Evolutionary conservation across 2,888 invertebrate species (phyloP), one percentile per base, ranked within the genome.

Genomic region (Notodonta dromedarius): DNA sequence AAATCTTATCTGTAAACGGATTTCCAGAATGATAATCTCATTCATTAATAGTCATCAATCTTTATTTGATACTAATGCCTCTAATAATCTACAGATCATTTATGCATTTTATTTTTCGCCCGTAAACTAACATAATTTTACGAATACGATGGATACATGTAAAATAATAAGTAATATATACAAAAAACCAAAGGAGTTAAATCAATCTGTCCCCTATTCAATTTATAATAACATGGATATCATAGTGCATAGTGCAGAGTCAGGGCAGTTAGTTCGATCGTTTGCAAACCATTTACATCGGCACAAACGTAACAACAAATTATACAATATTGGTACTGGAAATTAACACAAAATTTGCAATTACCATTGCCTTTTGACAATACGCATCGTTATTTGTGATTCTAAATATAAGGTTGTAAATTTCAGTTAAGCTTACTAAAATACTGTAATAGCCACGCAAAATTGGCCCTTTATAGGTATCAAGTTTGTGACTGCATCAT

Each of bases 231-330:
- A 1, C 12, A 61, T 83, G 77, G 46, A 46, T 9, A 82, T 67
- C 53, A 66, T 70, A 51, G 44, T 72, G 65, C 71, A 79, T 75
- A 80, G 74, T 81, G 72, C 78, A 79, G 64, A 70, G 72, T 74
- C 79, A 72, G 64, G 66, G 75, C 76, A 78, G 79, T 83, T 79
- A 77, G 71, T 63, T 70, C 68, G 75, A 78, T 79, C 80, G 79
- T 84, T 85, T 79, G 82, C 77, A 70, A 75, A 68, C 78, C 82
- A 84, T 84, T 76, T 82, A 79, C 74, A 74, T 71, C 63, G 65
- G 63, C 61, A 64, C 68, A 70, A 75, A 77, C 76, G 77, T 79
- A 81, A 77, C 72, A 65, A 62, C 69, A 64, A 70, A 77, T 73
- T 71, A 73, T 62, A 63, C 62, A 60, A 64, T 60, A 56, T 57